Percentiles rank a stretch among this genome's conserved stretches.
Conservation (phyloP, 2,888 invertebrate genomes). For the Ganaspis brasiliensis region DNA sequence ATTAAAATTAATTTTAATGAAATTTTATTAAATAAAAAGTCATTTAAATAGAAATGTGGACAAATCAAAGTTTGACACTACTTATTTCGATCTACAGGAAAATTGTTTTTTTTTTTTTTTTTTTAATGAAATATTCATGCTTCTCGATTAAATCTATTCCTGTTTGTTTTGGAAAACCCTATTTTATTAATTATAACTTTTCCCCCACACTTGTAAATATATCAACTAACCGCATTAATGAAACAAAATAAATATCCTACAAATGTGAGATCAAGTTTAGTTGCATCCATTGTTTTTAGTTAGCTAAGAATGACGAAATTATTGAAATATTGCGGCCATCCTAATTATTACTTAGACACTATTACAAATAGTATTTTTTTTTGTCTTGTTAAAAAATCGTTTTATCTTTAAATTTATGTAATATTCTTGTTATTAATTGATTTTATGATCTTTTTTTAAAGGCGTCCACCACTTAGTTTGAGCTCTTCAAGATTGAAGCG, state of each 20-base stretch:
- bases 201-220: not conserved
- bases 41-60: too few species aligned
- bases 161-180: not conserved
- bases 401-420: too few species aligned
- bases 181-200: not conserved
- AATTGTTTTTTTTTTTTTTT: too few species aligned
- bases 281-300: not conserved
- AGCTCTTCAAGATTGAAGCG: constrained; percentile 87
- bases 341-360: too few species aligned
- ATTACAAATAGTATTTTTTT: not conserved
- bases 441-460: constrained; percentile 65
- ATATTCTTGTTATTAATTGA: not conserved
- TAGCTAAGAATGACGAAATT: too few species aligned
- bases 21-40: too few species aligned
- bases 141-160: not conserved
- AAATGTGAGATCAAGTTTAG: not conserved
- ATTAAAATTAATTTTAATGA: too few species aligned
- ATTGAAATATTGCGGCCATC: too few species aligned
- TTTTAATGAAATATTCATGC: too few species aligned
- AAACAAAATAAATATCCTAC: not conserved
- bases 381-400: constrained; percentile 6
- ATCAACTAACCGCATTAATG: not conserved
- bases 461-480: constrained; percentile 83
- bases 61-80: too few species aligned
- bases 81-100: too few species aligned